Conservation (phyloP, 2,888 invertebrate species). For the Drosophila ezoana region DNA sequence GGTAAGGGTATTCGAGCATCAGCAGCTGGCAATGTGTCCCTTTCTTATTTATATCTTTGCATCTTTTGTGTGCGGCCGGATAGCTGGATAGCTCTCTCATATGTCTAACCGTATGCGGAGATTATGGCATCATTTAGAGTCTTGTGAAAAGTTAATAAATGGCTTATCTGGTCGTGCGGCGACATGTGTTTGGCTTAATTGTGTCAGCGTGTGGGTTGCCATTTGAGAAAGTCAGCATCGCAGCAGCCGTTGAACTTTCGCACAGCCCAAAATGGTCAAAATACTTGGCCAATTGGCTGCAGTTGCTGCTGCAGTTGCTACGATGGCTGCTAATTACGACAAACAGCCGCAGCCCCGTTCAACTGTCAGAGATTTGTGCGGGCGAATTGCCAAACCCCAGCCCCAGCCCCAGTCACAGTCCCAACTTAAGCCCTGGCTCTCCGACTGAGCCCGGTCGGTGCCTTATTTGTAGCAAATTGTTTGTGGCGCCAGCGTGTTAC, state of each 20-base stretch:
- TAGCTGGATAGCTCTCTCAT: slow-evolving; percentile 55
- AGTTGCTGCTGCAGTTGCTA: slow-evolving; percentile 5
- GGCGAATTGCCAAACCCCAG: slow-evolving; percentile 34
- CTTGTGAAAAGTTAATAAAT: slow-evolving; percentile 82
- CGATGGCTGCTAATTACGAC: slow-evolving; percentile 74
- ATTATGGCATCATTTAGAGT: slow-evolving; percentile 80
- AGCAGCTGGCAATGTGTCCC: slow-evolving; percentile 47
- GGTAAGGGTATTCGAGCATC: slow-evolving; percentile 25
- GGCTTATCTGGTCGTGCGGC: slow-evolving; percentile 72
- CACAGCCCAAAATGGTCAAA: slow-evolving; percentile 76
- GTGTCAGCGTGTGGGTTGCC: slow-evolving; percentile 78
- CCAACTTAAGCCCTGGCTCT: slow-evolving; percentile 6
- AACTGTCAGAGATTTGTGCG: slow-evolving; percentile 78
- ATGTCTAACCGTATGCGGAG: slow-evolving; percentile 81
- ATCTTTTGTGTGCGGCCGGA: slow-evolving; percentile 34
- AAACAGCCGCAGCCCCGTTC: slow-evolving; percentile 61
- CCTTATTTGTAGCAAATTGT: slow-evolving; percentile 83
- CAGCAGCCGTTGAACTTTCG: slow-evolving; percentile 67
- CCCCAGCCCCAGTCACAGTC: background rate
- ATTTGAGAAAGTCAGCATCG: slow-evolving; percentile 65
- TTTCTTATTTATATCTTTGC: slow-evolving; percentile 59
- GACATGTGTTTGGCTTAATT: slow-evolving; percentile 82
- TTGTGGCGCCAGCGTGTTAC: slow-evolving; percentile 74
- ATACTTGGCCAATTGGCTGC: slow-evolving; percentile 57
- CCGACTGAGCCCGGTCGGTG: slow-evolving; percentile 60